A percentile compares a stretch with the other conserved stretches of the same genome.
These are phyloP conservation scores for Eugnorisma glareosa DNA, from an alignment of 2,888 invertebrate species.

Conservation along the genomic window DNA sequence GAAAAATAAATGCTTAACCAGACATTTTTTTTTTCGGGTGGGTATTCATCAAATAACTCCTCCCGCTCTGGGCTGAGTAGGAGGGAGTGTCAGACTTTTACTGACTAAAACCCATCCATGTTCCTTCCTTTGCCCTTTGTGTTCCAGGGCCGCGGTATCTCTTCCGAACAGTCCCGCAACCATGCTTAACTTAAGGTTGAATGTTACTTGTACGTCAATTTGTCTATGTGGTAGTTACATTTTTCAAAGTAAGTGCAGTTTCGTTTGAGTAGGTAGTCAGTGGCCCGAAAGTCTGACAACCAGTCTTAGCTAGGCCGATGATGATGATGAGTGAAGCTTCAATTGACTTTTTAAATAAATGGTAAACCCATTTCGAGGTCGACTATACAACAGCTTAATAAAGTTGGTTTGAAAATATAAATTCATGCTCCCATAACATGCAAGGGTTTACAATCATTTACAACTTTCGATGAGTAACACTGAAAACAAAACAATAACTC, in stretches of 20 bases:
- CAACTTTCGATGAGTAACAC: conserved; percentile 48
- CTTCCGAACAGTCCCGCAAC: too few species aligned
- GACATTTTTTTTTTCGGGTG: too few species aligned
- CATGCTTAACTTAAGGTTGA: too few species aligned
- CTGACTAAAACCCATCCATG: too few species aligned
- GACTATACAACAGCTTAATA: conserved; percentile 6
- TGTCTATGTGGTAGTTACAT: neutral
- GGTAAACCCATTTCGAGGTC: neutral
- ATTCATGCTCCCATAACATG: conserved; percentile 21
- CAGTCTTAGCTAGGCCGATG: neutral
- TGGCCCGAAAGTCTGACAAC: too few species aligned
- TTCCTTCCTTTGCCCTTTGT: too few species aligned
- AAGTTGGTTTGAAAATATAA: conserved; percentile 4
- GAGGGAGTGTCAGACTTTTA: too few species aligned
- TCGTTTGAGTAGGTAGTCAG: neutral
- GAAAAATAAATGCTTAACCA: too few species aligned
- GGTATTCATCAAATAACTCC: too few species aligned
- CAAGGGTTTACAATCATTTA: conserved; percentile 36
- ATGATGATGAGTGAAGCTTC: neutral
- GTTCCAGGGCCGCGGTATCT: too few species aligned
- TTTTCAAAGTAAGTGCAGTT: neutral
- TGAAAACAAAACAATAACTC: conserved; percentile 53
- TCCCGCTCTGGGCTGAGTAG: too few species aligned
- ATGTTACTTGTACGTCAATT: neutral
- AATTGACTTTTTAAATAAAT: neutral